Base-by-base conservation (phyloP, 2,113 vertebrate species). In the Phylloscopus whistleri region DNA sequence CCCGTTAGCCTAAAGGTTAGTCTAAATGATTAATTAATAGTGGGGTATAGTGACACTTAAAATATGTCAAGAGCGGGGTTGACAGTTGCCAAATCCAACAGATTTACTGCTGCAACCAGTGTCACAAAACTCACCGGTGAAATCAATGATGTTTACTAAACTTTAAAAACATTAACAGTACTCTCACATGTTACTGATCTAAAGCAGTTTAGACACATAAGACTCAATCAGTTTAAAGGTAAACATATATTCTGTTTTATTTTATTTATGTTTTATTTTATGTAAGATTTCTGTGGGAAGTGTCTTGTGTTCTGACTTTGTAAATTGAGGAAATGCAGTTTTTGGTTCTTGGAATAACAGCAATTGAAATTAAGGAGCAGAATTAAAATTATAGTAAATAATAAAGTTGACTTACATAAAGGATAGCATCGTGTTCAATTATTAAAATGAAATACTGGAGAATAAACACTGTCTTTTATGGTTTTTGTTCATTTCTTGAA, bases 131-230 rank as follows among this genome's bases (percentile, higher is more conserved):
- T 76, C 74, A 13, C 10, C 23, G 2, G 17, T 31, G 8, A 59
- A 68, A 19, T 56, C 77, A 48, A 28, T n/a, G 23, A 8, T 55
- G 13, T 55, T 95, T 93, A n/a, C 26, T 44, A 8, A 67, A 83
- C 23, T 48, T 53, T 35, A 3, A 67, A 60, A 53, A 28, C 8
- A 2, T 53, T 69, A 64, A 35, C 11, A 41, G 10, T 28, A 3
- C 33, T 55, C 17, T 56, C 3, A 1, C 31, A 18, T 1, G 0
- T 46, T 63, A 13, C 6, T 67, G 13, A n/a, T 46, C 7, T 51
- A 30, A 85, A 48, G 28, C 10, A 11, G 62, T 75, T 35, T 27
- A 30, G 33, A 16, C 6, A 9, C 4, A 0, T 35, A 76, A 52
- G 18, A 49, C 26, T 59, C 10, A 24, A 9, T 72, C 72, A 64